Conservation (phyloP, 2,888 invertebrate genomes). For the Drosophila neotestacea region DNA sequence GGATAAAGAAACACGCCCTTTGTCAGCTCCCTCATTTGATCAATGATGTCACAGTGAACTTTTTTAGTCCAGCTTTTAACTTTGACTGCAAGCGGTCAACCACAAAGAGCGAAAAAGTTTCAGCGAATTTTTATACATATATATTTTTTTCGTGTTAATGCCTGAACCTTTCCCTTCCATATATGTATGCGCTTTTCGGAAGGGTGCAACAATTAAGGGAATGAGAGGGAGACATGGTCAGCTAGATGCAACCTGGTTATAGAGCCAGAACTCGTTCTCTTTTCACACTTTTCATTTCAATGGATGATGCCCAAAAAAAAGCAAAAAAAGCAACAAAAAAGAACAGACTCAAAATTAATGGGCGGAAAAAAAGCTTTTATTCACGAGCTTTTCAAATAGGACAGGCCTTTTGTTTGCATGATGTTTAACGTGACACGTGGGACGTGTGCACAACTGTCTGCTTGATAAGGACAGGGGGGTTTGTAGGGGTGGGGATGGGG, state of each 20-base stretch:
- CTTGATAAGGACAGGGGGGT: constrained; percentile 10
- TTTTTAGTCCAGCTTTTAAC: constrained; percentile 67
- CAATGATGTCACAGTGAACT: constrained; percentile 58
- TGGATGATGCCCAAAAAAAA: constrained; percentile 17
- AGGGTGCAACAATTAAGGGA: not conserved
- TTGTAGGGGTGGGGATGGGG: not conserved
- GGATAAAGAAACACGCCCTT: constrained; percentile 42
- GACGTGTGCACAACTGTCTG: constrained; percentile 63
- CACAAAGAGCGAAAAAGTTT: constrained; percentile 68
- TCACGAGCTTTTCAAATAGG: constrained; percentile 49
- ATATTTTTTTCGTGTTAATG: constrained; percentile 6
- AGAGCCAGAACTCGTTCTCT: constrained; percentile 47
- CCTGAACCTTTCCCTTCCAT: constrained; percentile 21
- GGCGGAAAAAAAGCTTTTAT: constrained; percentile 73
- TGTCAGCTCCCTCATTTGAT: constrained; percentile 53
- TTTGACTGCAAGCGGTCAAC: constrained; percentile 77
- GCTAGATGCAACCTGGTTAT: constrained; percentile 47
- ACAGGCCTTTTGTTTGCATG: constrained; percentile 74
- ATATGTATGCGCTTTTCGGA: constrained; percentile 27
- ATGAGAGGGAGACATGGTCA: not conserved
- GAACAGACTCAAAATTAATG: constrained; percentile 61
- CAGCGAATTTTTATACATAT: constrained; percentile 2
- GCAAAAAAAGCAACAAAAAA: constrained; percentile 19
- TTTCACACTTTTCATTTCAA: constrained; percentile 60
- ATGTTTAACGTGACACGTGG: constrained; percentile 76